Evolutionary conservation across 2,797 vertebrate species (phyloP), one percentile per base, ranked within the genome.

Genomic region (Pangasius krempfi): DNA sequence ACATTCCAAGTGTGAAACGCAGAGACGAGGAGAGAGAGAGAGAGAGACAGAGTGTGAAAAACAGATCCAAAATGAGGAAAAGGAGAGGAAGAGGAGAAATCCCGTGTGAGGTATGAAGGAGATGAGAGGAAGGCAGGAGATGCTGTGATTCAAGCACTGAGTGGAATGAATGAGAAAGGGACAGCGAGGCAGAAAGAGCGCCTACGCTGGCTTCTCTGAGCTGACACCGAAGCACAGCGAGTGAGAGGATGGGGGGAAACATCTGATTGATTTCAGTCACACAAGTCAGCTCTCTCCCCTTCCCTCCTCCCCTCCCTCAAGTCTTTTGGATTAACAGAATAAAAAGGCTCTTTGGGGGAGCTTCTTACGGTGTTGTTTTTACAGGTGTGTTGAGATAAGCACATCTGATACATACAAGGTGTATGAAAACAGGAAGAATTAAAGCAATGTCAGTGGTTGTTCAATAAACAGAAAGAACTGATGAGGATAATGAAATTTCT

Each of bases 1-100:
- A 96, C 96, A 97, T 97, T 94, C 94, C 95, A 94, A 90, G 92
- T 92, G 89, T 76, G 20, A 70, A 86, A 56, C 3, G 80, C 86
- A 91, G 85, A 90, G 87, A 78, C 25, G 20, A 60, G 44, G 54
- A 56, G 40, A 81, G 79, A 84, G 84, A 81, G 79, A 84, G 84
- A 56, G 62, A 66, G 66, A 56, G 27, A 90, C 66, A 64, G 73
- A 47, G 9, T 20, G 76, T 56, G 75, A 83, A 56, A 89, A 82
- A 85, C 50, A 68, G 52, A 79, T 79, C 73, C 64, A 58, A 78
- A 80, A 79, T 60, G 79, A 89, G 76, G 68, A 73, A 47, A 85
- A 78, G 27, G 40, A 16, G 84, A 70, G 88, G 89, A 92, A 91
- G 82, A 68, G 88, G 91, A 92, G 68, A 88, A 90, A 90, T 89